Conservation (phyloP, 1,140 invertebrate genomes). For the Goniozus legneri region DNA sequence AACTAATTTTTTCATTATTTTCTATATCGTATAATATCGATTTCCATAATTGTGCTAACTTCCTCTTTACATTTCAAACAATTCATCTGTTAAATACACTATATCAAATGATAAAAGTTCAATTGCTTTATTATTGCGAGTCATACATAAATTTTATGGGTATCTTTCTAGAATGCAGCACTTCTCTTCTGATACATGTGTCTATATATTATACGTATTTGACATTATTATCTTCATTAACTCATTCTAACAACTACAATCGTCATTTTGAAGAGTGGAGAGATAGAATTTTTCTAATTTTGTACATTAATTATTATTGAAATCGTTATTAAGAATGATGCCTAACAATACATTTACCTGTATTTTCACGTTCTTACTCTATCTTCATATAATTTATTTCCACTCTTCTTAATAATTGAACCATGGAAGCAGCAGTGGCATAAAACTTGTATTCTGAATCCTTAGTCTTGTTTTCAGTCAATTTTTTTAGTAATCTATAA, state of each 20-base stretch:
- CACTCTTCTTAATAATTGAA: constrained; percentile 28
- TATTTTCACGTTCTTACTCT: no score
- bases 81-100: no score
- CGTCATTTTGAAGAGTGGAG: constrained; percentile 31
- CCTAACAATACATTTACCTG: constrained; percentile 13
- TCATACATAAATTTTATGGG: constrained; percentile 13
- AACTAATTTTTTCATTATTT: no score
- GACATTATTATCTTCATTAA: constrained; percentile 29
- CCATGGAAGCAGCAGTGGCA: constrained; percentile 22
- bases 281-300: constrained; percentile 24
- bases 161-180: constrained; percentile 33
- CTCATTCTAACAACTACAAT: constrained; percentile 26
- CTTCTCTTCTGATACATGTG: constrained; percentile 25
- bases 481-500: constrained; percentile 1
- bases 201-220: constrained; percentile 30
- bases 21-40: no score
- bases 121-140: constrained; percentile 11
- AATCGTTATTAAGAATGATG: constrained; percentile 18
- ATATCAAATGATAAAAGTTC: no score
- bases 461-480: constrained; percentile 1
- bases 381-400: constrained; percentile 19
- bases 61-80: no score
- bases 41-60: no score
- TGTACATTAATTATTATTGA: constrained; percentile 25
- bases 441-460: constrained; percentile 13